phyloP scores from a whole-genome alignment of 2,888 invertebrate genomes.

The Nemotelus pantherinus region DNA sequence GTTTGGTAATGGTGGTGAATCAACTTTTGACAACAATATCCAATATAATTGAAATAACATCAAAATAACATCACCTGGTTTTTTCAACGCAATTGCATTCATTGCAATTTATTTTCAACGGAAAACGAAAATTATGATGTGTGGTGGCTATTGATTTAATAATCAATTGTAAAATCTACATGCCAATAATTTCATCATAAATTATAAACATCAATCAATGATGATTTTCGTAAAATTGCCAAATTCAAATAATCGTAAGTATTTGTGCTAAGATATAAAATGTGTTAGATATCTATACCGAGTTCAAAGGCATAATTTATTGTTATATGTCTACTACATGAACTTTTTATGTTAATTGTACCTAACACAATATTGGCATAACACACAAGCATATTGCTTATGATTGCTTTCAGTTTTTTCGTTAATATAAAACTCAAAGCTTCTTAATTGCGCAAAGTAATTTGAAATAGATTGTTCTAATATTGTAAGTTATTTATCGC shows the following conservation, averaged over 20 bases:
- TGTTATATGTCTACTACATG: too few relatives aligned
- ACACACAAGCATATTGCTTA: conserved; percentile 6
- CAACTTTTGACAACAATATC: background rate
- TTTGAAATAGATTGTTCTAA: too few relatives aligned
- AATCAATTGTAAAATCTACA: too few relatives aligned
- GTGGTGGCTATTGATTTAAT: conserved; percentile 1
- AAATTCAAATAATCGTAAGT: conserved; percentile 41
- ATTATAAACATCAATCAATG: conserved; percentile 17
- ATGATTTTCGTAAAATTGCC: background rate
- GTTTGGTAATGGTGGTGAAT: background rate
- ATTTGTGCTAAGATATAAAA: conserved; percentile 7
- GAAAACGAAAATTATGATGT: conserved; percentile 16
- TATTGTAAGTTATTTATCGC: too few relatives aligned
- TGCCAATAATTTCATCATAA: background rate
- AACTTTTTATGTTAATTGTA: conserved; percentile 25
- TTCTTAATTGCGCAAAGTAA: too few relatives aligned
- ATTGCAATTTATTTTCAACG: too few relatives aligned
- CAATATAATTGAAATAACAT: too few relatives aligned
- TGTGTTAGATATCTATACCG: background rate
- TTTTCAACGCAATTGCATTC: too few relatives aligned
- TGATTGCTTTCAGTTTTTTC: conserved; percentile 17
- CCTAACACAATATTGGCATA: conserved; percentile 27
- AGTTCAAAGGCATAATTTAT: too few relatives aligned
- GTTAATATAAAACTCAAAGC: background rate
- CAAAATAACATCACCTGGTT: too few relatives aligned